phyloP scores from a whole-genome alignment of 1,140 invertebrate genomes.

The Neotoxoptera formosana region DNA sequence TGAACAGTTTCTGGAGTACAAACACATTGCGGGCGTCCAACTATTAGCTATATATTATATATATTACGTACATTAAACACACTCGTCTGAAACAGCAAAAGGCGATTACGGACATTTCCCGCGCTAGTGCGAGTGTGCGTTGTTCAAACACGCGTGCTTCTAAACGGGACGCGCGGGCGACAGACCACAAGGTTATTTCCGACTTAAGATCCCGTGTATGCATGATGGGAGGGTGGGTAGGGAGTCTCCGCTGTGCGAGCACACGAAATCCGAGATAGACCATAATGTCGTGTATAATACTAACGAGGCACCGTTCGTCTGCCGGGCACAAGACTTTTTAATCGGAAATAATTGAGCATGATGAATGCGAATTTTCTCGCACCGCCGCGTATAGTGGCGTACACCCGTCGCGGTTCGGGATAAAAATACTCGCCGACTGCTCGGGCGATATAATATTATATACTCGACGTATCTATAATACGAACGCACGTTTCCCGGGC shows the following conservation, averaged over 20 bases:
- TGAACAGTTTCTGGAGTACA: not conserved
- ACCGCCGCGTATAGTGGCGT: not conserved
- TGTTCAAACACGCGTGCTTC: not conserved
- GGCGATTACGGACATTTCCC: slow-evolving; percentile 23
- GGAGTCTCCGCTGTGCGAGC: not conserved
- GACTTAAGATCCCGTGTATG: not conserved
- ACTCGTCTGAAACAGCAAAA: not conserved
- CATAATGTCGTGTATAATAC: not conserved
- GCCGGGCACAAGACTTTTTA: not conserved
- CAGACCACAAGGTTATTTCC: slow-evolving; percentile 44
- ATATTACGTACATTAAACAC: not conserved
- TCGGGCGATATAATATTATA: not conserved
- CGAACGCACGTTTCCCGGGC: not conserved
- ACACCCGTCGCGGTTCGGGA: not conserved
- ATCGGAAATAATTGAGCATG: slow-evolving; percentile 35
- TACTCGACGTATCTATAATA: not conserved
- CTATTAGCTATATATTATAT: not conserved
- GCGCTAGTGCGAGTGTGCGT: not conserved
- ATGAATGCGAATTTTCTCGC: slow-evolving; percentile 35
- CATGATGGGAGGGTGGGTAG: not conserved
- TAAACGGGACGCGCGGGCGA: slow-evolving; percentile 11
- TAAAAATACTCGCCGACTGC: not conserved
- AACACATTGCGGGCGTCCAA: not conserved
- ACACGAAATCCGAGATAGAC: not conserved
- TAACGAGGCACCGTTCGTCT: slow-evolving; percentile 7